Evolutionary conservation across 2,797 vertebrate species (phyloP).

Genomic region (Notoglanidium macrostoma): DNA sequence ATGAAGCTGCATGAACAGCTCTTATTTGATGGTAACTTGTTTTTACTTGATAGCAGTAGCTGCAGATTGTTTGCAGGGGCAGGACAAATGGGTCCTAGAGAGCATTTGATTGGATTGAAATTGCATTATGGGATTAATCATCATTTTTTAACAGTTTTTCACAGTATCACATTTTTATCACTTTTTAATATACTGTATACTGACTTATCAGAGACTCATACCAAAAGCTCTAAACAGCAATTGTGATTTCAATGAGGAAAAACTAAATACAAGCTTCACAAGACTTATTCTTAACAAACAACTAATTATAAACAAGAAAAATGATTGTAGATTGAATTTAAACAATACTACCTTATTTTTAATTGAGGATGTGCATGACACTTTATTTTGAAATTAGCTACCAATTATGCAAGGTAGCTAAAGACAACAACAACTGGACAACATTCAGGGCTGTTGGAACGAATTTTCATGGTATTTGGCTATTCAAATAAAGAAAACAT

Average conservation of each 20-base stretch:
- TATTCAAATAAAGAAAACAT: neutral
- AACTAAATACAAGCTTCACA: neutral
- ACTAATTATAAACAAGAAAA: neutral
- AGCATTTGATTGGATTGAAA: neutral
- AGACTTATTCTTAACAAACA: neutral
- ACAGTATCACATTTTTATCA: neutral
- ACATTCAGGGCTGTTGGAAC: neutral
- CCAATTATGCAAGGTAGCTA: neutral
- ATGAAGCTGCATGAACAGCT: neutral
- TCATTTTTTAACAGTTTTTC: neutral
- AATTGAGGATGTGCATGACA: neutral
- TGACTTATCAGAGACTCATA: neutral
- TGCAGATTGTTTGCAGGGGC: neutral
- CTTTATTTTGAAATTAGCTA: neutral
- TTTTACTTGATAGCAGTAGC: neutral
- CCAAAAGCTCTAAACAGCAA: neutral
- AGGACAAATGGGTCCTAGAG: neutral
- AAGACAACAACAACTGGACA: neutral
- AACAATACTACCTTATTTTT: neutral
- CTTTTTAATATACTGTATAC: neutral
- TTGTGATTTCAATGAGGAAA: neutral
- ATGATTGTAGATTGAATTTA: neutral
- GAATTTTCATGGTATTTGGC: neutral
- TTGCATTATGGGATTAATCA: neutral
- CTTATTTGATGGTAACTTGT: neutral